Evolutionary conservation across 1,140 invertebrate species (phyloP).

Genomic region (Eriosoma lanigerum): DNA sequence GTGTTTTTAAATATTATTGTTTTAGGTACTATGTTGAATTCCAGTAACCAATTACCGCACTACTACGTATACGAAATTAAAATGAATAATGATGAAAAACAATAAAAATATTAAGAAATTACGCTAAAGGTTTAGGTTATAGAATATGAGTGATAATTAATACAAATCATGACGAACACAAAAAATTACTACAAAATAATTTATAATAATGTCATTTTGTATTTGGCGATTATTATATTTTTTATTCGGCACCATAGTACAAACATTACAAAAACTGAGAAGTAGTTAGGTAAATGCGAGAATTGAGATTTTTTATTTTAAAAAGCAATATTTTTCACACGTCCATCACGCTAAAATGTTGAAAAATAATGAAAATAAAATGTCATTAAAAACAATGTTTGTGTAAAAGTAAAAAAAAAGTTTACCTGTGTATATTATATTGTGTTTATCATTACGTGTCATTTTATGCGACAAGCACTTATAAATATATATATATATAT

Average conservation of each 20-base stretch:
- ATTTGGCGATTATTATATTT: too few relatives aligned
- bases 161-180: too few relatives aligned
- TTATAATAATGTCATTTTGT: too few relatives aligned
- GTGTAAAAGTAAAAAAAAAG: not conserved
- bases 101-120: too few relatives aligned
- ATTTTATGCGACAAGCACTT: not conserved
- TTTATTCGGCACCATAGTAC: too few relatives aligned
- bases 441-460: not conserved
- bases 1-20: conserved; percentile 2
- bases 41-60: not conserved
- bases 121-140: too few relatives aligned
- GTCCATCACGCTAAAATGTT: not conserved
- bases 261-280: not conserved
- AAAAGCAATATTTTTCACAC: not conserved
- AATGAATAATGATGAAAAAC: too few relatives aligned
- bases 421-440: too few relatives aligned
- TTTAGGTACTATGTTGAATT: not conserved
- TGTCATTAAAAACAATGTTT: not conserved
- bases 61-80: too few relatives aligned
- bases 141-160: too few relatives aligned
- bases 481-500: not conserved
- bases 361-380: not conserved
- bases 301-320: not conserved
- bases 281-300: not conserved
- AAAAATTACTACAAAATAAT: too few relatives aligned